Conservation (phyloP, 2,113 vertebrate species). For the Climacteris rufus region DNA sequence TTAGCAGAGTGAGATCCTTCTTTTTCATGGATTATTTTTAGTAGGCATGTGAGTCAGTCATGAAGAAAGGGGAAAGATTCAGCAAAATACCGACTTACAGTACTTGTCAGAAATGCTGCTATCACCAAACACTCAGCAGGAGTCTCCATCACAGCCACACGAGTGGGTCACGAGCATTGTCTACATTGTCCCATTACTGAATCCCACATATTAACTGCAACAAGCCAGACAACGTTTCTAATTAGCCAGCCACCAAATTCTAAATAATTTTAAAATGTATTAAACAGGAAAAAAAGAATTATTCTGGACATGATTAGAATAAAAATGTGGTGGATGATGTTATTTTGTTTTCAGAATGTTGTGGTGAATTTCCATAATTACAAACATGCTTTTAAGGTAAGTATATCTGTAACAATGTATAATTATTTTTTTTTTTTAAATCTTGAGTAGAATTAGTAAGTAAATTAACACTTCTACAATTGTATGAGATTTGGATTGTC, state of each 20-base stretch:
- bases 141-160: too few relatives aligned
- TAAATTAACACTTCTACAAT: neutral
- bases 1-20: too few relatives aligned
- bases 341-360: neutral
- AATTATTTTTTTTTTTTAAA: neutral
- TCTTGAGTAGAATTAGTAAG: neutral
- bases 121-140: too few relatives aligned
- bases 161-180: too few relatives aligned
- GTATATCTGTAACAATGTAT: neutral
- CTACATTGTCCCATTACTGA: neutral
- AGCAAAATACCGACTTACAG: too few relatives aligned
- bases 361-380: neutral
- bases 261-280: neutral
- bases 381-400: neutral
- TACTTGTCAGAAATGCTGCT: too few relatives aligned
- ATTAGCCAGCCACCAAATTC: neutral
- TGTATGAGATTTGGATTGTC: neutral
- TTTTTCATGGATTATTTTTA: too few relatives aligned
- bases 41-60: too few relatives aligned
- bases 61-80: too few relatives aligned
- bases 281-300: neutral
- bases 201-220: neutral
- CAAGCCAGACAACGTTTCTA: neutral
- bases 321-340: neutral
- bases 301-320: neutral